phyloP scores from a whole-genome alignment of 2,113 vertebrate genomes.

The Anoura caudifer region DNA sequence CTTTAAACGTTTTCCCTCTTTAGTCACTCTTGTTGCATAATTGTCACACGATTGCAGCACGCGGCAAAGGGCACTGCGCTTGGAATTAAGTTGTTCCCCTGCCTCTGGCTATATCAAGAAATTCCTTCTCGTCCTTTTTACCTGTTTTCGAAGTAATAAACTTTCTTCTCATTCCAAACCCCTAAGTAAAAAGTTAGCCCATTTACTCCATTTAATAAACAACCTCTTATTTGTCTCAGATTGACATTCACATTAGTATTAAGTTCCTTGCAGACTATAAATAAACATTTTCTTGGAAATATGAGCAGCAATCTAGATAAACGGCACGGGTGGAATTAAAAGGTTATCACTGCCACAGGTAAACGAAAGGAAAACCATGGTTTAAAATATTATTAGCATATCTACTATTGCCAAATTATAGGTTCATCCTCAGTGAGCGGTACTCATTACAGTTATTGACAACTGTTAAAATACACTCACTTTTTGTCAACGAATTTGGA shows the following conservation, averaged over 20 bases:
- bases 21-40: not conserved
- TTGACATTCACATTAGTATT: conserved; percentile 7
- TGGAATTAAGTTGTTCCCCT: not conserved
- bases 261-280: not conserved
- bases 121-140: not conserved
- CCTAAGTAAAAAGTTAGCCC: not conserved
- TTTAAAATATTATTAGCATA: conserved; percentile 52
- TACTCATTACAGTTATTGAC: conserved; percentile 30
- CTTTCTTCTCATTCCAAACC: not conserved
- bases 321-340: conserved; percentile 9
- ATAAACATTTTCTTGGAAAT: conserved; percentile 42
- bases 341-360: conserved; percentile 19
- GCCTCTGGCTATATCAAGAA: not conserved
- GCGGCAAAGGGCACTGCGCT: not conserved
- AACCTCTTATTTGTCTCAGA: not conserved
- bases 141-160: not conserved
- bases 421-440: conserved; percentile 19
- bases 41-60: not conserved
- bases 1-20: not conserved
- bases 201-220: not conserved
- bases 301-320: conserved; percentile 12
- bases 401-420: conserved; percentile 29
- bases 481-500: conserved; percentile 27
- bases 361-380: not conserved
- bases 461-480: conserved; percentile 44